Percentiles rank a stretch among this genome's conserved stretches.
phyloP scores from a whole-genome alignment of 2,113 vertebrate species.

The Carollia perspicillata region DNA sequence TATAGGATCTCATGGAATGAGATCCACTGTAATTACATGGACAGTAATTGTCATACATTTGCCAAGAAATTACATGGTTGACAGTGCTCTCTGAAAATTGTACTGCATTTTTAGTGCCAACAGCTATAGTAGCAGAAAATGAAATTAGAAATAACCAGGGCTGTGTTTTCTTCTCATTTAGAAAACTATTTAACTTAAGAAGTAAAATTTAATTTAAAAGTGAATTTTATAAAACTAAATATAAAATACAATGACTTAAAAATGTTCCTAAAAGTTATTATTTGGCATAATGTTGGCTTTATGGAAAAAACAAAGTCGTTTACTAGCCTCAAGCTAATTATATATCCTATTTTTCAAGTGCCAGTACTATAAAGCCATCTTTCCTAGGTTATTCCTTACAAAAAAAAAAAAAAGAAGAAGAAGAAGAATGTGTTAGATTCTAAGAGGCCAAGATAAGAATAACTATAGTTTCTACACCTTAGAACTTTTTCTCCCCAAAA shows the following conservation, averaged over 20 bases:
- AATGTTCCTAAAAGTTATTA: constrained; percentile 68
- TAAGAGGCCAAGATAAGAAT: neutral
- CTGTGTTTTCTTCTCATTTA: constrained; percentile 71
- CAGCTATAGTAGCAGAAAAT: constrained; percentile 72
- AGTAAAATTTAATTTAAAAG: constrained; percentile 72
- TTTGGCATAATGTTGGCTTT: constrained; percentile 59
- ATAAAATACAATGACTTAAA: constrained; percentile 68
- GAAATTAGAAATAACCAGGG: constrained; percentile 72
- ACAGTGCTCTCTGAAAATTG: constrained; percentile 62
- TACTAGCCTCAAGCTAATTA: constrained; percentile 59
- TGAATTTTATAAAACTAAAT: constrained; percentile 71
- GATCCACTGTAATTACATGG: constrained; percentile 66
- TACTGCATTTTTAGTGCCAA: constrained; percentile 65
- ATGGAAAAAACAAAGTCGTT: constrained; percentile 55
- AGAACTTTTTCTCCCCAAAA: neutral
- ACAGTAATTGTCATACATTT: constrained; percentile 74
- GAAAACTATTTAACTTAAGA: constrained; percentile 71
- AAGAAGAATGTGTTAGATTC: neutral
- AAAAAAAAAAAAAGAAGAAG: neutral
- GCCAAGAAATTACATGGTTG: constrained; percentile 76
- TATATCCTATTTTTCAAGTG: constrained; percentile 30
- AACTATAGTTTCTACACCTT: constrained; percentile 33
- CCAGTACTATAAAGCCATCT: constrained; percentile 27
- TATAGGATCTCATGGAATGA: constrained; percentile 43
- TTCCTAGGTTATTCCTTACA: constrained; percentile 48